Percentiles rank a stretch among this genome's conserved stretches.
These are phyloP conservation scores for Rhagoletis pomonella DNA, from an alignment of 1,140 invertebrate genomes.

Conservation along the genomic window DNA sequence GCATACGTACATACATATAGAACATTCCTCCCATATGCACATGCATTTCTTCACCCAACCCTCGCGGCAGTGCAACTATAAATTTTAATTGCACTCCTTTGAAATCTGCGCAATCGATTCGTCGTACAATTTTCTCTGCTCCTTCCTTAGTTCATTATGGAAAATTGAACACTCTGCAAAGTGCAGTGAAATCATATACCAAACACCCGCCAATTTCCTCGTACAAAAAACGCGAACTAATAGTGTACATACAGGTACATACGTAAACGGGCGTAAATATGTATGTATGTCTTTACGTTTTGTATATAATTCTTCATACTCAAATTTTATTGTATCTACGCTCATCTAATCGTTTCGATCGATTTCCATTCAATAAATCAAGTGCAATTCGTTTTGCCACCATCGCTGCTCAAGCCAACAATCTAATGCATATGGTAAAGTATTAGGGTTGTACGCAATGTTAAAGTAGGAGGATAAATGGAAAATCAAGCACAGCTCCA, in stretches of 20 bases:
- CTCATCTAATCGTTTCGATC: constrained; percentile 68
- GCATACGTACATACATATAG: too few species aligned
- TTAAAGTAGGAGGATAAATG: too few species aligned
- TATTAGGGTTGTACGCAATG: constrained; percentile 36
- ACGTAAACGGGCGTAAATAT: not conserved
- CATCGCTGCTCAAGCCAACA: not conserved
- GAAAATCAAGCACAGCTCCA: too few species aligned
- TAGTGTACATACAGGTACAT: not conserved
- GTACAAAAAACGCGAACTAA: not conserved
- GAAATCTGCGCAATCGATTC: not conserved
- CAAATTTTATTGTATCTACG: constrained; percentile 30
- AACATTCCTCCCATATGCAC: too few species aligned
- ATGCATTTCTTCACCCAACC: too few species aligned
- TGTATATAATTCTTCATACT: not conserved
- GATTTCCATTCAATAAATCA: constrained; percentile 74
- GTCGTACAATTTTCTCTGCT: not conserved
- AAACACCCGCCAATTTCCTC: not conserved
- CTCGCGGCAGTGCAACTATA: not conserved
- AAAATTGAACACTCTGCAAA: not conserved
- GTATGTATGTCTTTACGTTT: not conserved
- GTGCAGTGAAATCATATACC: not conserved
- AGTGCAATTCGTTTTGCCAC: constrained; percentile 56
- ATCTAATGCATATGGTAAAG: not conserved
- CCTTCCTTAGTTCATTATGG: not conserved
- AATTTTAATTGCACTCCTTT: constrained; percentile 14